Evolutionary conservation across 2,888 invertebrate species (phyloP).

Genomic region (Barypeithes pellucidus): DNA sequence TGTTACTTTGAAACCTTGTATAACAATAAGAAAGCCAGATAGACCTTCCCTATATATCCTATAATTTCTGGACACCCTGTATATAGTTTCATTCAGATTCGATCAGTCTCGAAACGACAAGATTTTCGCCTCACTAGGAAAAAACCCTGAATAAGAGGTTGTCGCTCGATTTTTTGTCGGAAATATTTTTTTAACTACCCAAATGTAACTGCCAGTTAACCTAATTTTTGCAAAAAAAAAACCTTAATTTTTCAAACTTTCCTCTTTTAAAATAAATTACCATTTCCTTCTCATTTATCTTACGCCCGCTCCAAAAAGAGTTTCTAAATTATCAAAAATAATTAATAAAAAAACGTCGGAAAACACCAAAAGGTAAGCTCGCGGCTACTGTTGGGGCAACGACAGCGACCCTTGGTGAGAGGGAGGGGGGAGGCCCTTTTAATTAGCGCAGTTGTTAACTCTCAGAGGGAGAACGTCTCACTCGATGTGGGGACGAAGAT

Average conservation of each 20-base stretch:
- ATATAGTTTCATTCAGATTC: no score
- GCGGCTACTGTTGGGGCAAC: conserved; percentile 5
- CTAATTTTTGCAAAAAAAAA: no score
- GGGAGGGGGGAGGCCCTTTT: neutral
- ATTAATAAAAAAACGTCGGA: conserved; percentile 14
- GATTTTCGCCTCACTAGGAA: no score
- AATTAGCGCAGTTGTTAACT: conserved; percentile 29
- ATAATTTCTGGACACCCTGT: no score
- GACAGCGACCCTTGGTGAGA: conserved; percentile 8
- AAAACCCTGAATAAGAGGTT: no score
- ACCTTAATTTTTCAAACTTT: neutral
- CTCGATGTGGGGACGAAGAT: conserved; percentile 30
- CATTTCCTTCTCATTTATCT: conserved; percentile 10
- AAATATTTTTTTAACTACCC: no score
- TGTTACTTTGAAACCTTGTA: no score
- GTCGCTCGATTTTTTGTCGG: no score
- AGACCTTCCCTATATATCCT: no score
- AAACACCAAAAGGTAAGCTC: conserved; percentile 4
- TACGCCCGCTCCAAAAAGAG: neutral
- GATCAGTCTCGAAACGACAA: no score
- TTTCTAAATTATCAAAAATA: conserved; percentile 21
- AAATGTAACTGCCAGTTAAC: no score
- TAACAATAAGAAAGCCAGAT: no score
- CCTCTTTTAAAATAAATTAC: conserved; percentile 4
- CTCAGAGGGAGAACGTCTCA: conserved; percentile 28